Percentiles rank a stretch among this genome's conserved stretches.
phyloP scores from a whole-genome alignment of 2,113 vertebrate species.

The Stegastes partitus region DNA sequence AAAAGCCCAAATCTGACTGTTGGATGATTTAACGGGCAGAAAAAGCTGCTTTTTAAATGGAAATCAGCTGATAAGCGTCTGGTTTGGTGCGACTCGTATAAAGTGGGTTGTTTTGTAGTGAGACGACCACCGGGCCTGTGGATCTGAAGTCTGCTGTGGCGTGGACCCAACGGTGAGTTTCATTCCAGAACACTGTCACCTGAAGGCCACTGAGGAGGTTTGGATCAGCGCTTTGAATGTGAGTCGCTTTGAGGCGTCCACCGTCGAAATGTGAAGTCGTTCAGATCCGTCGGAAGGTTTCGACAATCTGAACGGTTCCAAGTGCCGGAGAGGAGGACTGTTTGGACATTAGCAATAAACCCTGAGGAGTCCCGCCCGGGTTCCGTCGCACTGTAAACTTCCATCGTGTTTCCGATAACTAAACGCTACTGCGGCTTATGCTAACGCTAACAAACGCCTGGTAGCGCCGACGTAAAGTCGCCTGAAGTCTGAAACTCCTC shows the following conservation, averaged over 20 bases:
- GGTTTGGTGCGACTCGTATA: background rate
- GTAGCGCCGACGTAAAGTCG: constrained; percentile 21
- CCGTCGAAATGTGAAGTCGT: constrained; percentile 57
- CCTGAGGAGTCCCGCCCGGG: constrained; percentile 26
- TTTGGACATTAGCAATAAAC: constrained; percentile 71
- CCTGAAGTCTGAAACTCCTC: background rate
- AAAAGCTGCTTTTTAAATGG: no score
- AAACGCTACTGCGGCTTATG: constrained; percentile 64
- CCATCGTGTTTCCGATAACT: constrained; percentile 16
- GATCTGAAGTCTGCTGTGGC: constrained; percentile 26
- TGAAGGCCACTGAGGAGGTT: background rate
- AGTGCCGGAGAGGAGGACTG: constrained; percentile 2
- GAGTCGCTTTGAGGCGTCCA: constrained; percentile 9
- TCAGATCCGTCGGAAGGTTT: no score
- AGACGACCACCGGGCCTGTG: background rate
- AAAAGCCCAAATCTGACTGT: no score
- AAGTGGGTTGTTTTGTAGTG: background rate
- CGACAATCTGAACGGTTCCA: background rate
- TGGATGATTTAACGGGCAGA: no score
- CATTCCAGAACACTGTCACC: constrained; percentile 28
- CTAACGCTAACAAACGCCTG: constrained; percentile 53
- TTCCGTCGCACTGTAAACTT: constrained; percentile 55
- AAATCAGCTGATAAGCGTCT: background rate
- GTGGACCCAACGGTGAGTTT: constrained; percentile 53
- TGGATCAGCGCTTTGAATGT: constrained; percentile 37